A percentile compares a stretch with the other conserved stretches of the same genome.
phyloP scores from a whole-genome alignment of 2,797 vertebrate species.

The Rhinichthys osculus region DNA sequence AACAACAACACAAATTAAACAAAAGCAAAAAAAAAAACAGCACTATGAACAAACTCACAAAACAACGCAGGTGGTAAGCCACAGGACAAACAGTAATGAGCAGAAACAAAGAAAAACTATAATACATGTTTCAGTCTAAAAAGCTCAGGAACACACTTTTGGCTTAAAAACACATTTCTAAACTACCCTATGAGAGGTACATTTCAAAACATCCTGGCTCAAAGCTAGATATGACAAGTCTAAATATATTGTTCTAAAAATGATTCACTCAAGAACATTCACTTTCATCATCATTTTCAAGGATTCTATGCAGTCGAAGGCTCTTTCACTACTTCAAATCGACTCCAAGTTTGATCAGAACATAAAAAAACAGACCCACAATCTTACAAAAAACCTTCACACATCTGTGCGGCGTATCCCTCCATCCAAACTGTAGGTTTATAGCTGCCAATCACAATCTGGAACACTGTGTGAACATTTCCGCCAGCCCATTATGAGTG shows the following conservation, averaged over 20 bases:
- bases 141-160: not conserved
- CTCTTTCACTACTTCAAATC: not conserved
- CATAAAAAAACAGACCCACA: not conserved
- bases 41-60: not conserved
- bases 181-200: not conserved
- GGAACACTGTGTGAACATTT: not conserved
- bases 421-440: slow-evolving; percentile 12
- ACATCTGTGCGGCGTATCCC: not conserved
- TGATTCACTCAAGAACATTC: slow-evolving; percentile 1
- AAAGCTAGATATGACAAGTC: not conserved
- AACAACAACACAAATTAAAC: no score
- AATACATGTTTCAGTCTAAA: not conserved
- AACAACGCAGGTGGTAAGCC: not conserved
- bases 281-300: slow-evolving; percentile 24
- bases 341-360: not conserved
- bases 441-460: slow-evolving; percentile 25
- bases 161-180: not conserved
- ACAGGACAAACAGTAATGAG: not conserved
- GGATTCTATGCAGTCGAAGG: not conserved
- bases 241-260: slow-evolving; percentile 35
- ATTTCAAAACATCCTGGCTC: not conserved
- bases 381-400: not conserved
- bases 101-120: not conserved
- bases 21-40: no score
- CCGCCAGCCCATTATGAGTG: slow-evolving; percentile 39